phyloP scores from a whole-genome alignment of 2,113 vertebrate species.

The Pseudonaja textilis region DNA sequence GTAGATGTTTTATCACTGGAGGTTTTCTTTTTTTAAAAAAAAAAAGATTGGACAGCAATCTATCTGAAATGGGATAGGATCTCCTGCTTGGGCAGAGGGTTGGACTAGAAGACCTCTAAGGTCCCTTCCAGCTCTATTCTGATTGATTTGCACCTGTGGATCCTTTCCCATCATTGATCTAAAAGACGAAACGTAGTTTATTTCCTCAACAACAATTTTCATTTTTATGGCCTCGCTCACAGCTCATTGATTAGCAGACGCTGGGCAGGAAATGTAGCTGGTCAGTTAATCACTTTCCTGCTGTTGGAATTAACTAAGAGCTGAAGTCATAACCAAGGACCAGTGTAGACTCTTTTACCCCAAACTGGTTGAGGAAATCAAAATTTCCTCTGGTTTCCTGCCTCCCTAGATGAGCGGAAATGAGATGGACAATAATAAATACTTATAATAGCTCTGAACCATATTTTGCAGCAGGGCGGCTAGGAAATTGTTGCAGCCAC shows the following conservation, averaged over 20 bases:
- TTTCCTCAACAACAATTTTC: constrained; percentile 70
- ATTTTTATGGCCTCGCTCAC: constrained; percentile 72
- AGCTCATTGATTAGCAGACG: constrained; percentile 73
- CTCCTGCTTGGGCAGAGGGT: no score
- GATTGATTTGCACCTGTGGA: background rate
- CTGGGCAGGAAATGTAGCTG: constrained; percentile 67
- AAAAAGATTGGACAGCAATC: no score
- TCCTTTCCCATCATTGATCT: constrained; percentile 53
- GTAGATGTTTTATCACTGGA: no score
- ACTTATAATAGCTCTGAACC: constrained; percentile 45
- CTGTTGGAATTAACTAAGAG: constrained; percentile 78
- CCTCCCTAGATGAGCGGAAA: constrained; percentile 56
- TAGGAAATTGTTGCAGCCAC: background rate
- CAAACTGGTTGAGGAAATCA: constrained; percentile 66
- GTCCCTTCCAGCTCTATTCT: no score
- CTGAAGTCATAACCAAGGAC: constrained; percentile 75
- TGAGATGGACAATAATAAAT: constrained; percentile 52
- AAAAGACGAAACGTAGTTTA: constrained; percentile 68
- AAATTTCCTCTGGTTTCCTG: constrained; percentile 55
- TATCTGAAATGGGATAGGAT: no score
- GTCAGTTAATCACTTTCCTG: constrained; percentile 75
- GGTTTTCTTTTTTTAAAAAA: no score
- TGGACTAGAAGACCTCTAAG: no score
- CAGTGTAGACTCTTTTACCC: constrained; percentile 65
- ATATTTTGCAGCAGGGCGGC: constrained; percentile 46